These are phyloP conservation scores for Lophura swinhoii DNA, from an alignment of 2,797 vertebrate genomes.

Conservation along the genomic window DNA sequence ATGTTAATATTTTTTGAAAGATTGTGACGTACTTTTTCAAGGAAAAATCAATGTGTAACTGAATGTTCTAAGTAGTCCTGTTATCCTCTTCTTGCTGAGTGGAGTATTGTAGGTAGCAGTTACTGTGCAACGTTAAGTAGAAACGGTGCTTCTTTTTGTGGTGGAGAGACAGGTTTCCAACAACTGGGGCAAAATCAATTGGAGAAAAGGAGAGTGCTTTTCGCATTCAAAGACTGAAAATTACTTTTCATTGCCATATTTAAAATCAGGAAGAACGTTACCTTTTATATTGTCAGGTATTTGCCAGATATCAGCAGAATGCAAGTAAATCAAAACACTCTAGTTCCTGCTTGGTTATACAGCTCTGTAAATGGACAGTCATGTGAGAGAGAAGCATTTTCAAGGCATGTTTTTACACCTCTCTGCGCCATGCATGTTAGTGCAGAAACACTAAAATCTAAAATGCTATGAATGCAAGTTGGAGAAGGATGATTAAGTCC, in stretches of 20 bases:
- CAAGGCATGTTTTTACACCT: background rate
- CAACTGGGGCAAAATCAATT: background rate
- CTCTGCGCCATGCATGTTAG: background rate
- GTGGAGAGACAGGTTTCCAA: background rate
- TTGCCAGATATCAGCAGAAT: background rate
- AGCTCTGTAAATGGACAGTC: conserved; percentile 11
- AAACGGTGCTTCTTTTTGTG: background rate
- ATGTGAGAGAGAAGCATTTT: background rate
- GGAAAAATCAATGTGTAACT: background rate
- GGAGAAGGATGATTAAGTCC: background rate
- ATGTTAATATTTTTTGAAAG: background rate
- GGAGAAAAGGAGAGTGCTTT: background rate
- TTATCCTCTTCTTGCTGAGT: background rate
- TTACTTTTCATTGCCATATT: background rate
- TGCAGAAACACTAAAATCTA: background rate
- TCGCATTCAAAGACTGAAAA: background rate
- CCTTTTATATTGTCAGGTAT: background rate
- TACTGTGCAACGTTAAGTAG: background rate
- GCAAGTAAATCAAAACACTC: background rate
- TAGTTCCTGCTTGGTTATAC: background rate
- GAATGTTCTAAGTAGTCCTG: background rate
- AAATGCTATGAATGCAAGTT: background rate
- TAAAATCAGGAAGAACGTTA: background rate
- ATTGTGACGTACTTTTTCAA: background rate
- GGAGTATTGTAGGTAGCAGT: background rate